Conservation (phyloP, 2,888 invertebrate genomes). For the Lacanobia wlatinum region DNA sequence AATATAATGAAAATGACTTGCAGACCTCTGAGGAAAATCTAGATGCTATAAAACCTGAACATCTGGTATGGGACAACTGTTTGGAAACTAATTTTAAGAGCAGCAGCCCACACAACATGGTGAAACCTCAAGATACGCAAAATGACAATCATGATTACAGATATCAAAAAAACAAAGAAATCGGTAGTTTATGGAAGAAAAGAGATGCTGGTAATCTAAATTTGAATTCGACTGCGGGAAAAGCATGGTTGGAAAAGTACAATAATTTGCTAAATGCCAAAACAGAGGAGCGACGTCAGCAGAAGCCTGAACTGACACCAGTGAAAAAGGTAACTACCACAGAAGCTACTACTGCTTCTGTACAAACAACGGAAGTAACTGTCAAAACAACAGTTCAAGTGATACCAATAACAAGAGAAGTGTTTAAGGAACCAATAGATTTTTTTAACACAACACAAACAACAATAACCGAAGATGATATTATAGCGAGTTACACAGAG, state of each 20-base stretch:
- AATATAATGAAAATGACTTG: conserved; percentile 57
- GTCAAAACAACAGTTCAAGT: conserved; percentile 71
- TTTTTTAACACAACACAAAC: conserved; percentile 74
- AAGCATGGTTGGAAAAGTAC: conserved; percentile 81
- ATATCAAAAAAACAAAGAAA: conserved; percentile 66
- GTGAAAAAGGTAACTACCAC: conserved; percentile 70
- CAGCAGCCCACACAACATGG: conserved; percentile 66
- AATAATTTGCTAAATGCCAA: conserved; percentile 78
- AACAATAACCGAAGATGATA: conserved; percentile 78
- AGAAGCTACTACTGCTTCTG: conserved; percentile 52
- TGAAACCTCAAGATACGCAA: conserved; percentile 74
- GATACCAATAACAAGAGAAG: conserved; percentile 83
- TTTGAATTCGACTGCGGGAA: conserved; percentile 75
- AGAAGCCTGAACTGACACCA: conserved; percentile 73
- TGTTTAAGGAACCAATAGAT: conserved; percentile 73
- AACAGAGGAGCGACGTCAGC: conserved; percentile 75
- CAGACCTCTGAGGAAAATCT: conserved; percentile 49
- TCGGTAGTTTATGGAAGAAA: conserved; percentile 77
- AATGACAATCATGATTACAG: conserved; percentile 71
- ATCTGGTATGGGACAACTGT: conserved; percentile 84
- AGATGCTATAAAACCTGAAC: conserved; percentile 68
- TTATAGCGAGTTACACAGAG: conserved; percentile 79
- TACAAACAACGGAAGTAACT: conserved; percentile 31
- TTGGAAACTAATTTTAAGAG: conserved; percentile 78
- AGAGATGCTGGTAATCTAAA: conserved; percentile 76